phyloP scores from a whole-genome alignment of 2,113 vertebrate genomes.

The Chaetura pelagica region DNA sequence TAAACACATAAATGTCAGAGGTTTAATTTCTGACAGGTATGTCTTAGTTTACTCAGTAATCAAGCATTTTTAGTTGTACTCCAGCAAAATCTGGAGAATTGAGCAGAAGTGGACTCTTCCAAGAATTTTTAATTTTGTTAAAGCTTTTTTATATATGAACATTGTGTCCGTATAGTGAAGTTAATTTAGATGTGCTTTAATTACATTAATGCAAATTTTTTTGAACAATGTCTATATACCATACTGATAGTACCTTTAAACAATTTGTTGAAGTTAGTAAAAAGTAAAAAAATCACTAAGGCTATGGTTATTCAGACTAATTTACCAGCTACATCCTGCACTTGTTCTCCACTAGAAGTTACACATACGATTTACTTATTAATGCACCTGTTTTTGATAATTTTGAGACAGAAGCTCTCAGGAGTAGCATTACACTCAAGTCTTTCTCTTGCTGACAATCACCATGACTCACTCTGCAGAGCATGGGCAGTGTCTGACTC shows the following conservation, averaged over 20 bases:
- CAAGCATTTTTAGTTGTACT: background rate
- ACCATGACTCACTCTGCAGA: background rate
- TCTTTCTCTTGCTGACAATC: background rate
- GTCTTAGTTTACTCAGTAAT: background rate
- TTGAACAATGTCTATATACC: background rate
- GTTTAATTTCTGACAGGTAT: background rate
- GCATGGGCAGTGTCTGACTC: background rate
- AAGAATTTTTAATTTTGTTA: background rate
- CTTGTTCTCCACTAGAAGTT: background rate
- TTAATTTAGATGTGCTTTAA: background rate
- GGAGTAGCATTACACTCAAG: background rate
- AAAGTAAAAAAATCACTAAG: background rate
- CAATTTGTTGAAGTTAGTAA: background rate
- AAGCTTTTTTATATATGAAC: background rate
- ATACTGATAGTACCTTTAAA: background rate
- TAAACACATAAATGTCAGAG: background rate
- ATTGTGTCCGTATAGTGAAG: background rate
- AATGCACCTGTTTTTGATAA: background rate
- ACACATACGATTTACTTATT: accelerated
- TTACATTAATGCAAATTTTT: background rate
- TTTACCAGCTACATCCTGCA: background rate
- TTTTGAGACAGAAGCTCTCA: background rate
- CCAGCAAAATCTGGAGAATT: background rate
- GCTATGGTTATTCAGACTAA: background rate
- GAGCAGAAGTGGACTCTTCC: background rate